A percentile compares a stretch with the other conserved stretches of the same genome.
These are phyloP conservation scores for Catonia carolina DNA, from an alignment of 2,888 invertebrate species.

Conservation along the genomic window DNA sequence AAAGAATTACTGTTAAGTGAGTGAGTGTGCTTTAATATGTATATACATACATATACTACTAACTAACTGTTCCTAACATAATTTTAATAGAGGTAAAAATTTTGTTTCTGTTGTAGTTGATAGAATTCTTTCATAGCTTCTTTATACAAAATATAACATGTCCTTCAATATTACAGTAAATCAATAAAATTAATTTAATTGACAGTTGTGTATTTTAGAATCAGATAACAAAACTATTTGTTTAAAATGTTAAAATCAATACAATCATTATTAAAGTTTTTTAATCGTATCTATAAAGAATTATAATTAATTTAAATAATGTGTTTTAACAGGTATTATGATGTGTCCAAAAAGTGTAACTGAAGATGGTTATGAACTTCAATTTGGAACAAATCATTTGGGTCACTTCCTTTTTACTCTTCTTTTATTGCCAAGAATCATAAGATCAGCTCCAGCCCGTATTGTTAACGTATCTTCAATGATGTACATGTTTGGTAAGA, in stretches of 20 bases:
- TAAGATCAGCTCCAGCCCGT: constrained; percentile 40
- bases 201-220: not conserved
- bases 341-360: constrained; percentile 44
- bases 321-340: constrained; percentile 42
- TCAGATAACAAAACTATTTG: not conserved
- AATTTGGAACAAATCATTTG: constrained; percentile 53
- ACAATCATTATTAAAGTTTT: constrained; percentile 1
- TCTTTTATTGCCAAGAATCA: constrained; percentile 49
- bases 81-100: too few relatives aligned
- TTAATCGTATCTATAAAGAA: constrained; percentile 3
- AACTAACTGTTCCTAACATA: too few relatives aligned
- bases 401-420: constrained; percentile 57
- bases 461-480: constrained; percentile 38
- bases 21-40: too few relatives aligned
- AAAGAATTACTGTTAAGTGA: too few relatives aligned
- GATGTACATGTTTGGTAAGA: constrained; percentile 29
- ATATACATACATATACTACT: too few relatives aligned
- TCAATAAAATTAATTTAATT: too few relatives aligned
- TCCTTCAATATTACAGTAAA: too few relatives aligned
- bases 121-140: too few relatives aligned
- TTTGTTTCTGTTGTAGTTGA: too few relatives aligned
- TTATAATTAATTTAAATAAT: too few relatives aligned
- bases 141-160: too few relatives aligned
- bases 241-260: not conserved
- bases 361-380: constrained; percentile 51